phyloP scores from a whole-genome alignment of 2,888 invertebrate species.

The Coenonympha arcania region DNA sequence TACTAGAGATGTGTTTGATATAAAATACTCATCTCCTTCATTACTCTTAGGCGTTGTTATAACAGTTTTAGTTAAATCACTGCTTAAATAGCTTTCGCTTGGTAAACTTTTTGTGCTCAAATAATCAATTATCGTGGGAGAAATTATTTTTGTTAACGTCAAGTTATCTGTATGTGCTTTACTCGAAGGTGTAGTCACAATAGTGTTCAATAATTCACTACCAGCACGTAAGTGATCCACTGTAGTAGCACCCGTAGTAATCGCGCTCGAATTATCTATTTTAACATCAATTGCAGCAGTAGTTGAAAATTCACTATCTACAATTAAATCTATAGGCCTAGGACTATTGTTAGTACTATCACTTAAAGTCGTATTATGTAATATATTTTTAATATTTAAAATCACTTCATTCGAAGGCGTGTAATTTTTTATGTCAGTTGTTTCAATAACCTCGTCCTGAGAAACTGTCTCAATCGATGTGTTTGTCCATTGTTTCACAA shows the following conservation, averaged over 20 bases:
- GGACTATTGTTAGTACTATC: constrained; percentile 7
- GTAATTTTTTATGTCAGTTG: not conserved
- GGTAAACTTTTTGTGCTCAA: not conserved
- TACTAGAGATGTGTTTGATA: not conserved
- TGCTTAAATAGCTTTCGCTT: no score
- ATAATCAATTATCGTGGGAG: not conserved
- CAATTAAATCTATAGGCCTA: not conserved
- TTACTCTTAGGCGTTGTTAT: not conserved
- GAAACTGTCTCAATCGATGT: constrained; percentile 19
- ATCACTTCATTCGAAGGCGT: not conserved
- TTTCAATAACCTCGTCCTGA: not conserved
- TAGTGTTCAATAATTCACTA: not conserved
- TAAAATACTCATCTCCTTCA: not conserved
- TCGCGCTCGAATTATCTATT: not conserved
- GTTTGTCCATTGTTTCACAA: constrained; percentile 22
- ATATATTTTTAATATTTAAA: not conserved
- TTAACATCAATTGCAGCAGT: not conserved
- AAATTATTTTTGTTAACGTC: not conserved
- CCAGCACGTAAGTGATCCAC: not conserved
- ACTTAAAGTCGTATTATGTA: constrained; percentile 6
- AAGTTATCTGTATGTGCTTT: not conserved
- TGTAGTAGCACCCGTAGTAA: not conserved
- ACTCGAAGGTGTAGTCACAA: not conserved
- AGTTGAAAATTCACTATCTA: not conserved
- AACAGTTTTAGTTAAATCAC: not conserved